Conservation (phyloP, 2,888 invertebrate species). For the Caradrina kadenii region DNA sequence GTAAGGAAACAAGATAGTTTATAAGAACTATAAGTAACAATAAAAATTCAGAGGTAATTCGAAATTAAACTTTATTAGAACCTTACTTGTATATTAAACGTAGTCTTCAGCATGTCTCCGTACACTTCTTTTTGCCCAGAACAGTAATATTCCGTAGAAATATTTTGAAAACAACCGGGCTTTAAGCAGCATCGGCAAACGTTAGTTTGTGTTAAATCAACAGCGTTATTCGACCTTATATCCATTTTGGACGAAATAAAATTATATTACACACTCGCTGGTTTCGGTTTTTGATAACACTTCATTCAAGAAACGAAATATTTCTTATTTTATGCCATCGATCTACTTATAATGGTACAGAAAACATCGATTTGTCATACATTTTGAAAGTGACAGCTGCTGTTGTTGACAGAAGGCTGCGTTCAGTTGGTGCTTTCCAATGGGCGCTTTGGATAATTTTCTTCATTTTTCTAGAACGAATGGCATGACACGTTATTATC, state of each 20-base stretch:
- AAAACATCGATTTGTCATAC: not conserved
- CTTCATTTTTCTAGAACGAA: too few relatives aligned
- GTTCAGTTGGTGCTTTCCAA: not conserved
- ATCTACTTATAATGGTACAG: not conserved
- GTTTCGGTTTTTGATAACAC: not conserved
- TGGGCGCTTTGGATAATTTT: too few relatives aligned
- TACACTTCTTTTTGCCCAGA: slow-evolving; percentile 69
- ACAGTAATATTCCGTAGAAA: slow-evolving; percentile 65
- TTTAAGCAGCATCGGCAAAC: slow-evolving; percentile 76
- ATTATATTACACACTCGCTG: not conserved
- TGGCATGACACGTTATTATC: too few relatives aligned
- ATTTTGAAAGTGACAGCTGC: slow-evolving; percentile 1
- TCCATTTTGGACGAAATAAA: slow-evolving; percentile 54
- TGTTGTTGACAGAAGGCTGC: not conserved
- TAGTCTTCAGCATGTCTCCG: slow-evolving; percentile 70
- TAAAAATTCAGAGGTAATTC: not conserved
- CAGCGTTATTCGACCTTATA: slow-evolving; percentile 5
- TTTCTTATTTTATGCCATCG: slow-evolving; percentile 15
- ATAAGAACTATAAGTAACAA: too few relatives aligned
- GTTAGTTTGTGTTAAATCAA: slow-evolving; percentile 33
- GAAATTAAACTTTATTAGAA: not conserved
- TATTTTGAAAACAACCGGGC: slow-evolving; percentile 64
- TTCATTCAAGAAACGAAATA: slow-evolving; percentile 41
- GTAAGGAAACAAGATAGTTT: too few relatives aligned
- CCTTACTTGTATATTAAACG: slow-evolving; percentile 75